A percentile compares a stretch with the other conserved stretches of the same genome.
These are phyloP conservation scores for Harpagifer antarcticus DNA, from an alignment of 2,797 vertebrate genomes.

Conservation along the genomic window DNA sequence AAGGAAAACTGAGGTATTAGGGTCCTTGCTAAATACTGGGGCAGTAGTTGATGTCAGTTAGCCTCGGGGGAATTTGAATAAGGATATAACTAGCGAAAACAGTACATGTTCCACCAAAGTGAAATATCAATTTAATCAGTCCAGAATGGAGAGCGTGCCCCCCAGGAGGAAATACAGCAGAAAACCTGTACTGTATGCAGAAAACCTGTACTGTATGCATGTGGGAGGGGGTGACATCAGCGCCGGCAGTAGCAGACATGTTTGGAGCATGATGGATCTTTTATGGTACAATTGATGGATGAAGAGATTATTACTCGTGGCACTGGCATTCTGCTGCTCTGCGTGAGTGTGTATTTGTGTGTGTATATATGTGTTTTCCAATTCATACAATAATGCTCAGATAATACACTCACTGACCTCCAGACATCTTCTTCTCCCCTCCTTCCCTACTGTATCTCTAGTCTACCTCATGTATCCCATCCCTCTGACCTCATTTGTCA, in stretches of 20 bases:
- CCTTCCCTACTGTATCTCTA: constrained; percentile 5
- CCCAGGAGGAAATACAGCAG: constrained; percentile 37
- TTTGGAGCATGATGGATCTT: constrained; percentile 57
- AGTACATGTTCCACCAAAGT: constrained; percentile 39
- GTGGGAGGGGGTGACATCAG: constrained; percentile 39
- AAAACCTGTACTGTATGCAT: too few relatives aligned
- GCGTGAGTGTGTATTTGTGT: constrained; percentile 13
- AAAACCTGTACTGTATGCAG: too few relatives aligned
- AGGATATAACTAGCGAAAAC: constrained; percentile 29
- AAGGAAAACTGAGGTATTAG: constrained; percentile 10
- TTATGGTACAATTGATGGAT: constrained; percentile 72
- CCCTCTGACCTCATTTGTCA: constrained; percentile 42
- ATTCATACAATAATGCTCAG: constrained; percentile 48
- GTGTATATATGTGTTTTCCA: constrained; percentile 29
- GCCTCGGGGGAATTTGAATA: constrained; percentile 35
- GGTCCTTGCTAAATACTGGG: constrained; percentile 36
- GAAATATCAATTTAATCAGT: constrained; percentile 67
- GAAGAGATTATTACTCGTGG: constrained; percentile 64
- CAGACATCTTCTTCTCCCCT: constrained; percentile 17
- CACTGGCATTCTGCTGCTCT: constrained; percentile 47
- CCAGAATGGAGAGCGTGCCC: constrained; percentile 39
- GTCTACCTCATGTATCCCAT: constrained; percentile 25
- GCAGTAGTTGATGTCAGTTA: neutral
- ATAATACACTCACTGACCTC: constrained; percentile 55
- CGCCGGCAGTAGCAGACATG: constrained; percentile 42